Base-by-base conservation (phyloP, 2,113 vertebrate genomes). In the Microcebus tavaratra region DNA sequence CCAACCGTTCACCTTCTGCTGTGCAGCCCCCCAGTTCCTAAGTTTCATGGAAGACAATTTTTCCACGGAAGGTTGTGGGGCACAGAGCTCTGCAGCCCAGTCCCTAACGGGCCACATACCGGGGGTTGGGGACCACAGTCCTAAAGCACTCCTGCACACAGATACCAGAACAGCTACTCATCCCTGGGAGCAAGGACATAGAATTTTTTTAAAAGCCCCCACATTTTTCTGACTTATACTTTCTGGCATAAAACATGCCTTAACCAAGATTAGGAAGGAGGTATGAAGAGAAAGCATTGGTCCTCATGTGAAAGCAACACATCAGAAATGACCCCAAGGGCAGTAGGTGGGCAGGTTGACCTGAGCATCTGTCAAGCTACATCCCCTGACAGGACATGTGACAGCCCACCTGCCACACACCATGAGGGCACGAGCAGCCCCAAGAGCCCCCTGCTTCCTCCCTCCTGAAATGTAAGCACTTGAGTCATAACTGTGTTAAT, bases 401-500 rank as follows among this genome's bases (percentile, higher is more conserved):
- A 2, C 12, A 3, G 36, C 31, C 61, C 12, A 3, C 20, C 1
- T 42, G 20, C 68, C 10, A 15, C 0, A 1, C 21, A 23, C 10
- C 3, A 0, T 0, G 75, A 86, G n/a, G 78, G 27, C 2, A 27
- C 15, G 0, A 4, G 75, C 4, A 10, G 75, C 61, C 50, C 12
- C 11, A 0, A 39, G 27, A 5, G 9, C 39, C 70, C 55, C 80
- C 4, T 0, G 76, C 53, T 17, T 48, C 39, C 75, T 50, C n/a
- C 13, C 20, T 67, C 39, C 59, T 18, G 45, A 17, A n/a, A 17
- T 7, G 5, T 6, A 12, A 89, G 97, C 67, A 31, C 88, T 27
- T 29, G 72, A 73, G 97, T 39, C 59, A 23, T 34, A 63, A 57
- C 91, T 34, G 2, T 27, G 53, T 89, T 94, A 67, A 76, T 81